Conservation (phyloP, 2,113 vertebrate species). For the Diglossa brunneiventris region DNA sequence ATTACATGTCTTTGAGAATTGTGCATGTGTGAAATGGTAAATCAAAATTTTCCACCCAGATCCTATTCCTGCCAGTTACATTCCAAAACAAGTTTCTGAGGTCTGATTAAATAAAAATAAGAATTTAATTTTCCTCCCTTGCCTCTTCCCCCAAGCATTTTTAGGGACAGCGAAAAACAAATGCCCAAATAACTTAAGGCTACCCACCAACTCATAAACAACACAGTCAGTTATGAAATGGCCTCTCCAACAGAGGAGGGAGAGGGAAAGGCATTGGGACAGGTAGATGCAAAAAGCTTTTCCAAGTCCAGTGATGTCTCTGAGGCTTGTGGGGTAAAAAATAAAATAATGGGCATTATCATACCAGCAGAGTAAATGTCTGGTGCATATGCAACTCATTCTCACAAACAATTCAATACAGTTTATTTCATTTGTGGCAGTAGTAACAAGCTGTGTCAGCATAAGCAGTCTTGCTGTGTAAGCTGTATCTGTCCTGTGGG, state of each 20-base stretch:
- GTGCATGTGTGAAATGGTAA: neutral
- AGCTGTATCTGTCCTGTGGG: neutral
- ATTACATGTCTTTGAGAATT: neutral
- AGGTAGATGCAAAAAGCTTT: neutral
- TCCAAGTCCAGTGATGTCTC: neutral
- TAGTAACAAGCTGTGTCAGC: conserved; percentile 10
- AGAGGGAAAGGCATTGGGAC: neutral
- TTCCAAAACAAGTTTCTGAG: neutral
- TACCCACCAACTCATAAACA: neutral
- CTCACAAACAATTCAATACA: neutral
- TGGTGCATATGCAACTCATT: neutral
- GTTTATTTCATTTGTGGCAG: neutral
- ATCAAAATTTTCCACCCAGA: neutral
- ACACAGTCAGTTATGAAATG: neutral
- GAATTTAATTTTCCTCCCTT: neutral
- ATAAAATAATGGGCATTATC: neutral
- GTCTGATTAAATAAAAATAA: neutral
- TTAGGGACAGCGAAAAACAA: neutral
- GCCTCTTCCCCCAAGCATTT: neutral
- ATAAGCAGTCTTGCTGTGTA: neutral
- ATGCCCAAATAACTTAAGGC: neutral
- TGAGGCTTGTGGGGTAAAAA: neutral
- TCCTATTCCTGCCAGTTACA: neutral
- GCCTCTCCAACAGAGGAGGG: neutral
- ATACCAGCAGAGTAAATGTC: neutral